Evolutionary conservation across 1,140 invertebrate species (phyloP).

Genomic region (Frieseomelitta varia): DNA sequence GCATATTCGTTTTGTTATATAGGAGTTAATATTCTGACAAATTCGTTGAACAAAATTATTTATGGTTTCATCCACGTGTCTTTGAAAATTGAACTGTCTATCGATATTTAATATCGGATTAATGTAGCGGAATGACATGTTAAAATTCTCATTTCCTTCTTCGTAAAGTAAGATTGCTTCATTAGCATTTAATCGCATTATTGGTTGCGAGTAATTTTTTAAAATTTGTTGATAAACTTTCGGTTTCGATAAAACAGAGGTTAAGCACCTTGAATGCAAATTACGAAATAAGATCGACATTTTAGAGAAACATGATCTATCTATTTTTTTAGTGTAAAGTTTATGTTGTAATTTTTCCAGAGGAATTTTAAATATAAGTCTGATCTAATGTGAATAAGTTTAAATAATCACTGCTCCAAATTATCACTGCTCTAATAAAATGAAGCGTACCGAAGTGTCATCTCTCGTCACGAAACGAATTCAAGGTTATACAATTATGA

Average conservation of each 20-base stretch:
- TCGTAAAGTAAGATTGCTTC: constrained; percentile 82
- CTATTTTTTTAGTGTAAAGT: too few species aligned
- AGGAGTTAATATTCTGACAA: constrained; percentile 84
- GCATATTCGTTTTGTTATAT: constrained; percentile 78
- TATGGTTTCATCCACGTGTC: constrained; percentile 84
- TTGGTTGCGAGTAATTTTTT: constrained; percentile 10
- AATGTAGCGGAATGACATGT: constrained; percentile 82
- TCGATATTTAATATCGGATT: constrained; percentile 79
- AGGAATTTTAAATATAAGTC: too few species aligned
- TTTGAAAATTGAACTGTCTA: constrained; percentile 87
- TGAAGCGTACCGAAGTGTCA: not conserved
- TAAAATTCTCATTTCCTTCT: constrained; percentile 75
- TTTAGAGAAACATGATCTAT: not conserved
- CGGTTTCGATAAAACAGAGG: not conserved
- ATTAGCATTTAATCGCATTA: constrained; percentile 76
- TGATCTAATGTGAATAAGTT: too few species aligned
- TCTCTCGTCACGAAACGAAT: not conserved
- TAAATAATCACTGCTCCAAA: fast-evolving
- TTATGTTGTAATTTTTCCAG: not conserved
- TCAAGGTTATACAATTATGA: not conserved
- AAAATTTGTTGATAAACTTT: not conserved
- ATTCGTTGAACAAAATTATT: constrained; percentile 84
- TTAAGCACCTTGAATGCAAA: not conserved
- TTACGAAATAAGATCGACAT: constrained; percentile 1
- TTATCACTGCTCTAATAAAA: fast-evolving